Evolutionary conservation across 1,140 invertebrate species (phyloP), one percentile per base, ranked within the genome.

Genomic region (Microplitis mediator): DNA sequence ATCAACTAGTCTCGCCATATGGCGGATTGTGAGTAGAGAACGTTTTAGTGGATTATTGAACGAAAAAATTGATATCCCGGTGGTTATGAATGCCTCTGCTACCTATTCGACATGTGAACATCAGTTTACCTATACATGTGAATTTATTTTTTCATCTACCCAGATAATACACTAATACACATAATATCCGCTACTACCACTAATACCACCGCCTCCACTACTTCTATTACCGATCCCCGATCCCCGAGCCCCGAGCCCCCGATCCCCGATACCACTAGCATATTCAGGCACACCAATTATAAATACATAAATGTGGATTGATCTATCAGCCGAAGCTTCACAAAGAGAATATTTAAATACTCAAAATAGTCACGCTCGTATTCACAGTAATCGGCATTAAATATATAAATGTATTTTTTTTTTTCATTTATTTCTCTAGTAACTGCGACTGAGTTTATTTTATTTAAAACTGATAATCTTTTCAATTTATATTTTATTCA

Each of bases 31-130:
- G 66, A 74, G 74, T 63, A 8, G 8, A 45, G 68, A 78, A 76
- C 75, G 72, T 79, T 81, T 80, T 78, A 79, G 76, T 81, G 74
- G 80, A 79, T 81, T 78, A 78, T 81, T 78, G 74, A 77, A 75
- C 72, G 74, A 76, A 79, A 69, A 74, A 66, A 70, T 68, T 58
- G 54, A 68, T 68, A 67, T 67, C 65, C 65, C 23, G 65, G 36
- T 31, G 11, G 65, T 67, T 67, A 67, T 67, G 50, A 67, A 67
- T 67, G 39, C 13, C 45, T 50, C 23, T 67, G 65, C 31, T 52
- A 31, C 11, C 11, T 50, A 50, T 11, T 31, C 31, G 13, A 67
- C 65, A 67, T 13, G 31, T 54, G 31, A 39, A 23, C 56, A 11
- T 58, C 56, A 58, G 56, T 58, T 9, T 58, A 58, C 56, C 16